phyloP scores from a whole-genome alignment of 2,113 vertebrate species.

The Brachyhypopomus occidentalis region DNA sequence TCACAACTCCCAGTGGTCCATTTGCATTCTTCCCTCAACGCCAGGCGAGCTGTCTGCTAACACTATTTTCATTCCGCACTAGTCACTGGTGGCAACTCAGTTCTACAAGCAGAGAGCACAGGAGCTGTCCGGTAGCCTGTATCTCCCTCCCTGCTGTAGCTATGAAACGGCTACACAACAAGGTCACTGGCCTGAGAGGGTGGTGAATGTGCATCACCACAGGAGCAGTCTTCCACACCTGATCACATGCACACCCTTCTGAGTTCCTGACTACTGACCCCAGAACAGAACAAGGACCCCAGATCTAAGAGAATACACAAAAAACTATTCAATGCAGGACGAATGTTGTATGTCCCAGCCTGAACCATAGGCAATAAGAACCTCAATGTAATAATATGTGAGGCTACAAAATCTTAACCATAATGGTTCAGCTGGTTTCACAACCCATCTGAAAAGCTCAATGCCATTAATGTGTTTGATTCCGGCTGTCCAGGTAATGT shows the following conservation, averaged over 20 bases:
- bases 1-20: constrained; percentile 13
- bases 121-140: too few species aligned
- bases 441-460: too few species aligned
- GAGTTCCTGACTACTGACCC: constrained; percentile 56
- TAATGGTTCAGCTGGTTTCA: too few species aligned
- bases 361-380: too few species aligned
- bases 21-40: background rate
- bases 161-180: too few species aligned
- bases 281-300: constrained; percentile 54
- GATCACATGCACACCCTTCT: constrained; percentile 59
- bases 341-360: too few species aligned
- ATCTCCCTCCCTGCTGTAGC: too few species aligned
- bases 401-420: too few species aligned
- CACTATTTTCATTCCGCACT: constrained; percentile 5
- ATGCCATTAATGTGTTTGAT: background rate
- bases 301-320: constrained; percentile 14
- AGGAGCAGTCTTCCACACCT: constrained; percentile 59
- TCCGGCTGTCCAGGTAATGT: too few species aligned
- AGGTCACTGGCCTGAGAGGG: background rate
- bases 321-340: background rate
- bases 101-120: background rate
- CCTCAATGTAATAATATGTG: too few species aligned
- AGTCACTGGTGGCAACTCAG: background rate
- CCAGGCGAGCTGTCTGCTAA: background rate
- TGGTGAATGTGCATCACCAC: background rate